These are phyloP conservation scores for Sclerurus mexicanus DNA, from an alignment of 2,113 vertebrate species.

Conservation along the genomic window DNA sequence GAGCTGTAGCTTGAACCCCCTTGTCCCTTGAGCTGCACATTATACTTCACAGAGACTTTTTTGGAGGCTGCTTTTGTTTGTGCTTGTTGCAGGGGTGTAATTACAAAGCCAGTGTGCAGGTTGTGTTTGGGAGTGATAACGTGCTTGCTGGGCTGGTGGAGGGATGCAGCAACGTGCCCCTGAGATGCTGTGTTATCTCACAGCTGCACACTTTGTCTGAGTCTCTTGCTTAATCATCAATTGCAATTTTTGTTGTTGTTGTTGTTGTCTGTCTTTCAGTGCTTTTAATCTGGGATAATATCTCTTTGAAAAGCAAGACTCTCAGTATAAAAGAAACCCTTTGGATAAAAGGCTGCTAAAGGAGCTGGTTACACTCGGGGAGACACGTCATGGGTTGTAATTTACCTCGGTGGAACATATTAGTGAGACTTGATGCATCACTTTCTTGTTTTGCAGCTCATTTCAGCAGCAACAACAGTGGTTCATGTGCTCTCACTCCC, in stretches of 20 bases:
- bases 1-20: background rate
- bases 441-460: background rate
- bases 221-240: background rate
- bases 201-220: slow-evolving; percentile 8
- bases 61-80: slow-evolving; percentile 21
- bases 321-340: background rate
- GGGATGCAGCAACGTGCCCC: slow-evolving; percentile 6
- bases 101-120: slow-evolving; percentile 3
- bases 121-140: slow-evolving; percentile 68
- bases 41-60: background rate
- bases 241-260: background rate
- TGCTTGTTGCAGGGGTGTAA: slow-evolving; percentile 30
- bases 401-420: background rate
- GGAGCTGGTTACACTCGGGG: background rate
- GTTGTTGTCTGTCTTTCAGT: background rate
- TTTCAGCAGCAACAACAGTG: background rate
- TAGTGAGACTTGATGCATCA: background rate
- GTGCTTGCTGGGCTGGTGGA: background rate
- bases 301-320: slow-evolving; percentile 43
- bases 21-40: background rate
- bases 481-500: fast-evolving
- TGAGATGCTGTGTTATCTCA: slow-evolving; percentile 57
- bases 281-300: slow-evolving; percentile 39
- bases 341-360: background rate
- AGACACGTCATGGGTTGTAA: background rate